Base-by-base conservation (phyloP, 2,113 vertebrate species). In the Hippopotamus amphibius region DNA sequence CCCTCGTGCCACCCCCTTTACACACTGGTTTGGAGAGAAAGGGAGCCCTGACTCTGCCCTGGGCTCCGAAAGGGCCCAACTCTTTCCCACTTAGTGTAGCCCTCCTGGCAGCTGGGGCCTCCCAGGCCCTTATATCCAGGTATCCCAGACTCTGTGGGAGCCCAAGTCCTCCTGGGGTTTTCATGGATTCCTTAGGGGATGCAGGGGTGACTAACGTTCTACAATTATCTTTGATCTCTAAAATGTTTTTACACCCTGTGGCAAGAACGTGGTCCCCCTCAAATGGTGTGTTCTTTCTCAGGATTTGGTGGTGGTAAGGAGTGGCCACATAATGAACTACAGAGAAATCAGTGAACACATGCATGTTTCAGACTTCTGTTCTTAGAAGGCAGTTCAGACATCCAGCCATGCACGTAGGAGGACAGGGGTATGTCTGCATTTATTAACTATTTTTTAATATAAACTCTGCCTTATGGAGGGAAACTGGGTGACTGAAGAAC, bases 201-300 rank as follows among this genome's bases (percentile, higher is more conserved):
- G 2, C 28, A 89, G 50, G 22, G 13, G 3, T 43, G 28, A 26
- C 55, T 91, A 46, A 59, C 53, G 50, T 83, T 72, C 30, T 68
- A n/a, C 53, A 84, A 84, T 94, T 90, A 84, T 17, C 48, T 79
- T 71, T 90, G 57, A n/a, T 43, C 19, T 55, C 57, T 79, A 76
- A 57, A 53, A 33, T 91, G 37, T 66, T 95, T 94, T 76, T 88
- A 57, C 55, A 77, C 88, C 77, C 66, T 82, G 30, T 71, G 57
- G 13, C 19, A 71, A 30, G 76, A 88, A 57, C 15, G 14, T 43
- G 33, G 15, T 5, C 55, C 30, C 59, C 30, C 4, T 0, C 2
- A 46, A 43, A 91, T 26, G 6, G n/a, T 69, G 15, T 61, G 76
- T 37, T 55, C 26, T 82, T 65, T 61, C 50, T 82, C 72, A 96